Evolutionary conservation across 1,140 invertebrate genomes (phyloP), one percentile per base, ranked within the genome.

Genomic region (Neodiprion fabricii): DNA sequence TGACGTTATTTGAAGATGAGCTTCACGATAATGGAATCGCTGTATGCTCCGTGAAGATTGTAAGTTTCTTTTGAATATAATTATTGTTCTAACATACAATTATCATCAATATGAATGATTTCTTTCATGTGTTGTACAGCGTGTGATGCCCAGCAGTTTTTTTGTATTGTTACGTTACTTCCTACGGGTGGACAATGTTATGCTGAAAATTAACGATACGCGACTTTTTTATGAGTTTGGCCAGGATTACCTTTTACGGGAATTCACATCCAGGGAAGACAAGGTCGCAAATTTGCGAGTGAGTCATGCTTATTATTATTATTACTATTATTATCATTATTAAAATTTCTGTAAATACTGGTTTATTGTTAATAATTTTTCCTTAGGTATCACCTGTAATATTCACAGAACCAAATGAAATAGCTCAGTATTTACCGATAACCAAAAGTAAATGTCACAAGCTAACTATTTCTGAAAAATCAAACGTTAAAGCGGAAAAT

Each of bases 1-100:
- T 99, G 49, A 93, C 95, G 28, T 89, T 99, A 2, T 99, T 96
- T 90, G 98, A 99, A 90, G 98, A 99, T 90, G 98, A 99, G 89
- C 88, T 99, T 69, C 97, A 99, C 84, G 98, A 99, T 90, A 97
- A 99, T 91, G 98, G 98, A 23, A 94, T 96, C 72, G 96, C 98
- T 0, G 92, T 94, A 70, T 91, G 94, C 78, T 95, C 94, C 79
- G 96, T 98, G 0, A 98, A 99, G 94, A 97, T 99, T 89, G 97
- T 98, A 91, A 94, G 93, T 90, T 74, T 69, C 7, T 49, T 23
- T 50, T 73, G 66, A 50, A 12, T 61, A 14, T 48, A 74, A 48
- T 14, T 7, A 14, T 21, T 69, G 14, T 72, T 72, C 48, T 40
- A 28, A 65, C 66, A 70, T 53, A 70, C 67, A 70, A 40, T 68